phyloP scores from a whole-genome alignment of 37 sponge, comb jelly and placozoan genomes.

The Aplysina aerophoba region DNA sequence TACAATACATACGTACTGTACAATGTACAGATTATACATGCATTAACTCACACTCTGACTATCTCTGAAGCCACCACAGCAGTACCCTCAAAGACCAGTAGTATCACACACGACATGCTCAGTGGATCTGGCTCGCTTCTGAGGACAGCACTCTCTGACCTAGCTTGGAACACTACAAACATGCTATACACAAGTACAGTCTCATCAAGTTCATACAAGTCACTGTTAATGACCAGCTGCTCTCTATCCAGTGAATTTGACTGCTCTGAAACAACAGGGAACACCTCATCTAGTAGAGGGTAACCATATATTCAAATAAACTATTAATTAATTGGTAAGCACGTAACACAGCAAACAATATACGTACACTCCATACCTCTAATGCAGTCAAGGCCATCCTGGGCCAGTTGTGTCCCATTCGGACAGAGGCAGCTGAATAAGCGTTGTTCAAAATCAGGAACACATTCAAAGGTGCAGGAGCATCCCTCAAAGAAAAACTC shows the following conservation, averaged over 20 bases:
- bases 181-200: constrained; percentile 21
- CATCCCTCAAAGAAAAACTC: neutral
- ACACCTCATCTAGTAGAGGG: too few species aligned
- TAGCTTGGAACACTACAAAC: constrained; percentile 12
- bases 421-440: constrained; percentile 6
- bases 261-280: too few species aligned
- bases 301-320: neutral
- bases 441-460: constrained; percentile 5
- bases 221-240: neutral
- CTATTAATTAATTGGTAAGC: neutral
- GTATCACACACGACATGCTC: constrained; percentile 5
- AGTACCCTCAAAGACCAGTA: neutral
- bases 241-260: too few species aligned
- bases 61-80: constrained; percentile 21
- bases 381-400: constrained; percentile 8
- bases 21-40: too few species aligned
- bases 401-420: neutral
- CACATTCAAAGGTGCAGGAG: constrained; percentile 7
- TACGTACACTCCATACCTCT: neutral
- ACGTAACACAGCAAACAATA: neutral
- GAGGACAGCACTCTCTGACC: neutral
- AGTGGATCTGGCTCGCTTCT: neutral
- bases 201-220: neutral
- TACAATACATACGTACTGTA: too few species aligned
- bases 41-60: constrained; percentile 15